Evolutionary conservation across 1,140 invertebrate genomes (phyloP).

Genomic region (Liolophura sinensis): DNA sequence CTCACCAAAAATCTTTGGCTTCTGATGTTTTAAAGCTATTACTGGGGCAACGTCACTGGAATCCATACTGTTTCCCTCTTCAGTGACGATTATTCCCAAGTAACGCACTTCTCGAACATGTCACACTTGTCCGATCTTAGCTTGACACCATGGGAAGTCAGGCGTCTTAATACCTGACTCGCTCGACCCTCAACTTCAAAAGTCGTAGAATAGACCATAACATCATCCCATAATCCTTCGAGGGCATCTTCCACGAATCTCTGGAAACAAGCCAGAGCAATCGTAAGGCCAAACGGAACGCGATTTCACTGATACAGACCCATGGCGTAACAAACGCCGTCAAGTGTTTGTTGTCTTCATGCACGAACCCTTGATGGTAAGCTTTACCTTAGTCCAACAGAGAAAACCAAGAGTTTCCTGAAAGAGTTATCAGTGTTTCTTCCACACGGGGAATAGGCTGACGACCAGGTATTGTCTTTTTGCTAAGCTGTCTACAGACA

Average conservation of each 20-base stretch:
- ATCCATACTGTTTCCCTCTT: conserved; percentile 41
- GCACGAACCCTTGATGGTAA: conserved; percentile 19
- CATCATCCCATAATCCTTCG: conserved; percentile 18
- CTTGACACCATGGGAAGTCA: conserved; percentile 40
- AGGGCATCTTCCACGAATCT: conserved; percentile 21
- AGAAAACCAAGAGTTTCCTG: conserved; percentile 16
- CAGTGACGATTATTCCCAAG: no score
- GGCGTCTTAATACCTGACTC: conserved; percentile 48
- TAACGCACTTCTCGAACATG: no score
- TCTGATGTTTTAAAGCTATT: conserved; percentile 38
- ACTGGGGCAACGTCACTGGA: conserved; percentile 56
- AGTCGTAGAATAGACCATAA: no score
- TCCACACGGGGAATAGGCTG: conserved; percentile 18
- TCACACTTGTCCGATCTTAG: no score
- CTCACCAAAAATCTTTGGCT: conserved; percentile 44
- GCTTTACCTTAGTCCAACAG: conserved; percentile 21
- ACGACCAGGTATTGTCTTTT: no score
- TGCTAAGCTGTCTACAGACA: no score
- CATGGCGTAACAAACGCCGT: conserved; percentile 23
- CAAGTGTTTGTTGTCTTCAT: conserved; percentile 12
- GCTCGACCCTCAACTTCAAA: conserved; percentile 17
- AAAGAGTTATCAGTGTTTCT: conserved; percentile 15
- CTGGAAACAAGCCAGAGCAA: no score
- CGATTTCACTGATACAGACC: conserved; percentile 19
- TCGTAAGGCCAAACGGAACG: conserved; percentile 27